phyloP scores from a whole-genome alignment of 2,113 vertebrate genomes.

The Hassar affinis region DNA sequence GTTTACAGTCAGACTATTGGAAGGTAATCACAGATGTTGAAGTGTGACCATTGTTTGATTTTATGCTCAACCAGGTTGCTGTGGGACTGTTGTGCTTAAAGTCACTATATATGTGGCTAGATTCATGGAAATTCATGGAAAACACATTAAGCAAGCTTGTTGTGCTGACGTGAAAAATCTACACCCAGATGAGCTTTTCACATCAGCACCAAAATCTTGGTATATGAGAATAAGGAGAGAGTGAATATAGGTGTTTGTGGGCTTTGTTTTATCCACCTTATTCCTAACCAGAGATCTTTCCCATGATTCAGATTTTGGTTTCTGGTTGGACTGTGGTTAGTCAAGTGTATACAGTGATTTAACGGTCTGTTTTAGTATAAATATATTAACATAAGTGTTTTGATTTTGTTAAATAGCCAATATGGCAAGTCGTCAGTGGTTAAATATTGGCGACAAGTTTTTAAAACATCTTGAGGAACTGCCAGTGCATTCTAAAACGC shows the following conservation, averaged over 20 bases:
- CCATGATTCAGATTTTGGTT: no score
- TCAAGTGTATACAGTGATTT: no score
- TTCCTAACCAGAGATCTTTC: no score
- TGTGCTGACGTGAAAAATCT: background rate
- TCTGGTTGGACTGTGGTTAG: no score
- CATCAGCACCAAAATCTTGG: background rate
- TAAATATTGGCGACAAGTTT: no score
- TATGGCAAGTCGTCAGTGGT: no score
- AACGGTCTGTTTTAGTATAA: no score
- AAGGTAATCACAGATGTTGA: constrained; percentile 80
- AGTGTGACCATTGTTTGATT: background rate
- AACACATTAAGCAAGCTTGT: background rate
- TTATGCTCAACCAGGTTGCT: background rate
- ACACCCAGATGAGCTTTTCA: background rate
- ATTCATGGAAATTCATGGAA: background rate
- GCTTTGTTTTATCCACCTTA: constrained; percentile 8
- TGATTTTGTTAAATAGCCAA: no score
- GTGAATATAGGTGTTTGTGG: background rate
- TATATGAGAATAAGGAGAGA: background rate
- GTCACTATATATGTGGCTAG: background rate
- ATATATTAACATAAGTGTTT: no score
- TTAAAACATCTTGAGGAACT: no score
- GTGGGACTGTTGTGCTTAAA: background rate
- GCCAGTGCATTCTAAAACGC: no score
- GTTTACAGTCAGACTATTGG: constrained; percentile 99